phyloP scores from a whole-genome alignment of 2,888 invertebrate species.

The Toxonevra muliebris region DNA sequence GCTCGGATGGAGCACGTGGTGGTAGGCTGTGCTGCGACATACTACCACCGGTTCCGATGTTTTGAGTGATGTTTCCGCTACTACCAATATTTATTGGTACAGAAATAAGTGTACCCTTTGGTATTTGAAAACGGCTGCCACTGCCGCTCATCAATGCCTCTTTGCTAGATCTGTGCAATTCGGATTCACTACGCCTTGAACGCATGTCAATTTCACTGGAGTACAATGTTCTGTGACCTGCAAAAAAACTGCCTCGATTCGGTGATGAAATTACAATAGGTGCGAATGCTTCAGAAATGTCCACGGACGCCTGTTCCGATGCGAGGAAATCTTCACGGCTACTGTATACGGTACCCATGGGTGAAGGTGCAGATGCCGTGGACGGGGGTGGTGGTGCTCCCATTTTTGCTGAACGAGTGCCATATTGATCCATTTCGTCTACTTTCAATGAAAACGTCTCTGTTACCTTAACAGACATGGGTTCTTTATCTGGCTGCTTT shows the following conservation, averaged over 20 bases:
- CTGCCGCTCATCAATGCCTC: conserved; percentile 46
- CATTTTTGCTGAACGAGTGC: conserved; percentile 36
- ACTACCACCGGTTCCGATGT: neutral
- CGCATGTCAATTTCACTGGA: conserved; percentile 54
- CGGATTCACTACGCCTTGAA: conserved; percentile 44
- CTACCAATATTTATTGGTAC: conserved; percentile 50
- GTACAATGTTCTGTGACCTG: conserved; percentile 54
- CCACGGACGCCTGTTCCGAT: conserved; percentile 42
- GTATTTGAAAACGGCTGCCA: conserved; percentile 8
- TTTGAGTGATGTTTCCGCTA: conserved; percentile 12
- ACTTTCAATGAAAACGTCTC: conserved; percentile 64
- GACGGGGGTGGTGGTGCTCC: conserved; percentile 45
- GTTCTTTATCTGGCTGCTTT: conserved; percentile 49
- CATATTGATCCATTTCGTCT: conserved; percentile 64
- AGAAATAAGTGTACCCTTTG: conserved; percentile 49
- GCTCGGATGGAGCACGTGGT: conserved; percentile 54
- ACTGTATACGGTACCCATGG: conserved; percentile 51
- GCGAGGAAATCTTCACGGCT: conserved; percentile 55
- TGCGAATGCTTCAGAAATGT: conserved; percentile 54
- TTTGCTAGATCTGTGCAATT: conserved; percentile 41
- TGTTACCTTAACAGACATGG: conserved; percentile 55
- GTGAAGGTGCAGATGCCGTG: conserved; percentile 28
- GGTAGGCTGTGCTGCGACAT: conserved; percentile 16
- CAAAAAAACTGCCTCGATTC: conserved; percentile 47
- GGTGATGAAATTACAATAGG: conserved; percentile 52